A percentile compares a stretch with the other conserved stretches of the same genome.
These are phyloP conservation scores for Sweltsa coloradensis DNA, from an alignment of 1,140 invertebrate genomes.

Conservation along the genomic window DNA sequence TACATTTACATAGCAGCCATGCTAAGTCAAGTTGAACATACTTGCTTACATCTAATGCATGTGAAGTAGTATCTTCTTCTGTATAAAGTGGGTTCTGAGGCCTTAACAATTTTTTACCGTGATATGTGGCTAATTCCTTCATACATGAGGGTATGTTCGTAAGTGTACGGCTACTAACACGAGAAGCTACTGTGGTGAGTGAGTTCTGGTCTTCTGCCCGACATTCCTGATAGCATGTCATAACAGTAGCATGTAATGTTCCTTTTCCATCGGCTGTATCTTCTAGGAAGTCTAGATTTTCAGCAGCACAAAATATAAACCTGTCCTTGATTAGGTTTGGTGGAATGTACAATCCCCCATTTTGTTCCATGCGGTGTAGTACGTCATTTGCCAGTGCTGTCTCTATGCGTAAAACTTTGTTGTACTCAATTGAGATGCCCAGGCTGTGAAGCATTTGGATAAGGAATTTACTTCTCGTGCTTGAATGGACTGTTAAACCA, in stretches of 20 bases:
- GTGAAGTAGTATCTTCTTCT: neutral
- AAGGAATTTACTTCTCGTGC: conserved; percentile 1
- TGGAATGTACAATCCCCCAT: neutral
- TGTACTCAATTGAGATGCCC: conserved; percentile 9
- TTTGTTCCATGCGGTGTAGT: conserved; percentile 5
- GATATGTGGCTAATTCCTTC: neutral
- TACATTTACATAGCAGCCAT: neutral
- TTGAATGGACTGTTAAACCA: conserved; percentile 8
- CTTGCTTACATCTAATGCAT: neutral
- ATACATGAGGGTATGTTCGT: neutral
- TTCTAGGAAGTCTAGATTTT: conserved; percentile 27
- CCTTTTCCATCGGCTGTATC: conserved; percentile 20
- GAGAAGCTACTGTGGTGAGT: neutral
- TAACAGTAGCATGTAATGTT: conserved; percentile 11
- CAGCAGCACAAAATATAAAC: conserved; percentile 21
- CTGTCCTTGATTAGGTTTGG: conserved; percentile 8
- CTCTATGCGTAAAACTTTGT: conserved; percentile 5
- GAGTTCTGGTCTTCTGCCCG: neutral
- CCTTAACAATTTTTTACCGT: neutral
- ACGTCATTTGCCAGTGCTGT: conserved; percentile 1
- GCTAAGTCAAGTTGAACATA: neutral
- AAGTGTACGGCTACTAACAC: neutral
- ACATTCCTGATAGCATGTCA: conserved; percentile 4
- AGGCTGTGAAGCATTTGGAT: conserved; percentile 4
- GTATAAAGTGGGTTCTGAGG: neutral